Evolutionary conservation across 2,797 vertebrate genomes (phyloP).

Genomic region (Mus spretus): DNA sequence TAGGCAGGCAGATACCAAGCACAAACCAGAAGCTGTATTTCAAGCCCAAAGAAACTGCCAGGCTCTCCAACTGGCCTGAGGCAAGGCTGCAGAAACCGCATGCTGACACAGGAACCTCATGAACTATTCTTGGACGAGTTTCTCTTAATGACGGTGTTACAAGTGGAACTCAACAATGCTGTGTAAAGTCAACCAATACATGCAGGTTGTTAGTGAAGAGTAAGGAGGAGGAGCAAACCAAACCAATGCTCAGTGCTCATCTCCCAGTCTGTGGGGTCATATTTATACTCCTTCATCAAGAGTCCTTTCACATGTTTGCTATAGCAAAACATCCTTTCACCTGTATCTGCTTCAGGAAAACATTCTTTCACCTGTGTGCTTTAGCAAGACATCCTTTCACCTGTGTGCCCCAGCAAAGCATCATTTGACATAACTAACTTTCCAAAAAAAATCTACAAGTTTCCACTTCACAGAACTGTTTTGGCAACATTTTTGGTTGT

Average conservation of each 20-base stretch:
- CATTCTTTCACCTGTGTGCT: background rate
- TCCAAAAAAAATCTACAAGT: background rate
- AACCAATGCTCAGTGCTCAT: background rate
- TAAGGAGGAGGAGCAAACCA: background rate
- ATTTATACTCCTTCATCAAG: background rate
- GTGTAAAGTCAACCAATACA: background rate
- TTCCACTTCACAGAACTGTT: background rate
- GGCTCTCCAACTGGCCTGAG: too few species aligned
- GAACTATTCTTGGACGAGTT: background rate
- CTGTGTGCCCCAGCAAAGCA: background rate
- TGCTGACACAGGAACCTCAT: background rate
- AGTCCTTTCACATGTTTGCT: too few species aligned
- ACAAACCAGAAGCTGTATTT: background rate
- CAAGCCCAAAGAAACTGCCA: background rate
- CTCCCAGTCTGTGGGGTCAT: background rate
- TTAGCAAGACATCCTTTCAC: background rate
- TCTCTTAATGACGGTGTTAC: background rate
- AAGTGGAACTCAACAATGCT: background rate
- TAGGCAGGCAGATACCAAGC: background rate
- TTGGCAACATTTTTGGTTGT: background rate
- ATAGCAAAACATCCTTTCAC: background rate
- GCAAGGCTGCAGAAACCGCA: background rate
- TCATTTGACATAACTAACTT: background rate
- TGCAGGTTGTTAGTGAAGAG: background rate
- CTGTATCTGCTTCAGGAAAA: background rate